Evolutionary conservation across 2,797 vertebrate species (phyloP), one percentile per base, ranked within the genome.

Genomic region (Babyrousa celebensis): DNA sequence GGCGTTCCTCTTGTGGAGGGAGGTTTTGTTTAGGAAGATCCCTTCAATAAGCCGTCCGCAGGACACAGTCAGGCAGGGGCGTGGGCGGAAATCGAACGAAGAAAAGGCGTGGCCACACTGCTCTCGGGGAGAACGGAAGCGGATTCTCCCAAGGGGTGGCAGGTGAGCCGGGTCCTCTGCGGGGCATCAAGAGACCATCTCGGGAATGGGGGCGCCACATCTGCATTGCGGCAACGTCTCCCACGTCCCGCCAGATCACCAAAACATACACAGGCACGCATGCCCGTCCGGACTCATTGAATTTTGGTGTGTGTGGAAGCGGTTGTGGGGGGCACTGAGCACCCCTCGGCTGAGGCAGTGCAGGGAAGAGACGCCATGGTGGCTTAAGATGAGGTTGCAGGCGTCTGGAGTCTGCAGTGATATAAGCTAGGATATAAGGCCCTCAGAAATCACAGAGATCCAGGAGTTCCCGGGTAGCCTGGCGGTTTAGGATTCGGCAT

Each of bases 331-430:
- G 43, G 25, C 56, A 52, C 21, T 3, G 25, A 87, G 60, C 70
- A 0, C 4, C 15, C 56, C 56, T 85, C 91, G 43, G 84, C 29
- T 0, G 77, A 74, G 8, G 58, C 23, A 74, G 12, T 29, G 29
- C 18, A 70, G 63, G 36, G 65, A 70, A 20, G 80, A 85, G 75
- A 74, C 11, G 70, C 27, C 23, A 48, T 1, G 36, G 27, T 32
- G 29, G n/a, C 65, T 91, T 86, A 84, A 43, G 82, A 84, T 17
- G 67, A 95, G 89, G 83, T 79, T 88, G 87, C 77, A 85, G 91
- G 77, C 67, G 25, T 40, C 79, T 67, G 74, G 54, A 68, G 43
- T 80, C 84, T 74, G 75, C 54, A 78, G 56, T 48, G 82, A 74
- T 36, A 48, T 48, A 48, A 68, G 32, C 78, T 75, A 82, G 84